Evolutionary conservation across 2,888 invertebrate genomes (phyloP).

Genomic region (Lymantria dispar): DNA sequence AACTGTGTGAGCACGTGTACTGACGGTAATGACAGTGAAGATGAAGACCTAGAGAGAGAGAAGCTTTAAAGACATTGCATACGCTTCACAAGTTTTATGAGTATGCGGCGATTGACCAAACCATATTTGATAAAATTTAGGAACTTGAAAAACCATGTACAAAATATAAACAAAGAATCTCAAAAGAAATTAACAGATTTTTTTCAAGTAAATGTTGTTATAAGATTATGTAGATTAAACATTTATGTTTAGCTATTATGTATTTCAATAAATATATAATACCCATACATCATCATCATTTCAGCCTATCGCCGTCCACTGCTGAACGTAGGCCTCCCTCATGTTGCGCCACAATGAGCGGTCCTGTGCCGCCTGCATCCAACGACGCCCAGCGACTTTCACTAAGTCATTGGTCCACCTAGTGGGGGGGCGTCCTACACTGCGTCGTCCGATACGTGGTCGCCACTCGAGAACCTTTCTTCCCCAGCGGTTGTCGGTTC

Average conservation of each 20-base stretch:
- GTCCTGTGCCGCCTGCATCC: no score
- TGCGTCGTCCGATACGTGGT: no score
- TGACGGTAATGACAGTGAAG: slow-evolving; percentile 26
- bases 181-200: slow-evolving; percentile 27
- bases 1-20: slow-evolving; percentile 12
- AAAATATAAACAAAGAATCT: slow-evolving; percentile 23
- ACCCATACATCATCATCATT: no score
- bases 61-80: slow-evolving; percentile 27
- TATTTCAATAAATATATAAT: neutral
- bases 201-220: slow-evolving; percentile 14
- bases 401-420: no score
- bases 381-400: no score
- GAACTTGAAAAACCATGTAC: slow-evolving; percentile 7
- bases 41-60: slow-evolving; percentile 25
- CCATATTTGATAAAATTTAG: slow-evolving; percentile 24
- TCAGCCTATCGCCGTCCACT: no score
- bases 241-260: neutral
- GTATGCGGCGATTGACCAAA: slow-evolving; percentile 24
- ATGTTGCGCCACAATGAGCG: no score
- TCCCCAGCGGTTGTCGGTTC: no score
- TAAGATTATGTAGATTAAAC: neutral
- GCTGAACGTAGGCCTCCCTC: no score
- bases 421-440: no score
- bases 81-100: slow-evolving; percentile 13
- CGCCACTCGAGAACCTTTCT: no score